A percentile compares a stretch with the other conserved stretches of the same genome.
phyloP scores from a whole-genome alignment of 2,888 invertebrate genomes.

The Andrena dorsata region DNA sequence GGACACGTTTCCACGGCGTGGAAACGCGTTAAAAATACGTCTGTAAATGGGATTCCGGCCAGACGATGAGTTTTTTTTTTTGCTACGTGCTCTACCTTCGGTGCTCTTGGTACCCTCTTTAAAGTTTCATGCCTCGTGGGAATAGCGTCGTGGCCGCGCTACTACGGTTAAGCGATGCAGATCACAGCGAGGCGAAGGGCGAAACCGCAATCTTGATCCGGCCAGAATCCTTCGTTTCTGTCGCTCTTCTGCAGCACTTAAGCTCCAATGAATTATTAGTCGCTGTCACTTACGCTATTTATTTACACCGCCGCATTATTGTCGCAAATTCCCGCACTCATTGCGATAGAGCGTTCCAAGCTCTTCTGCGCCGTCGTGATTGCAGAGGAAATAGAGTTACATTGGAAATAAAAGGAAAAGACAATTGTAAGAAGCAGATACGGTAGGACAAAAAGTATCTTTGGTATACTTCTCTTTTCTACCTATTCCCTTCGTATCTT shows the following conservation, averaged over 20 bases:
- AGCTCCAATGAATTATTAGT: conserved; percentile 60
- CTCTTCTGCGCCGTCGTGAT: background rate
- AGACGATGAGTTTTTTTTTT: conserved; percentile 57
- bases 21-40: conserved; percentile 73
- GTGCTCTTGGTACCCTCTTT: conserved; percentile 64
- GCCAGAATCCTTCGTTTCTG: conserved; percentile 63
- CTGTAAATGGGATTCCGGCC: conserved; percentile 69
- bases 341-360: background rate
- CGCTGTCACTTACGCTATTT: conserved; percentile 40
- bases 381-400: background rate
- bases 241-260: conserved; percentile 45
- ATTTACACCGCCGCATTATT: conserved; percentile 46
- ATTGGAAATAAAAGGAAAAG: background rate
- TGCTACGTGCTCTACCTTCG: conserved; percentile 48
- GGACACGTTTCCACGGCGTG: conserved; percentile 58
- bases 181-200: conserved; percentile 65
- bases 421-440: background rate
- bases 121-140: conserved; percentile 76
- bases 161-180: conserved; percentile 70
- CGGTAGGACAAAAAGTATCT: background rate
- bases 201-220: conserved; percentile 68
- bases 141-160: conserved; percentile 68
- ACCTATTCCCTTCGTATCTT: no score
- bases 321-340: conserved; percentile 21
- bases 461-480: no score